Evolutionary conservation across 2,113 vertebrate species (phyloP), one percentile per base, ranked within the genome.

Genomic region (Abramis brama): DNA sequence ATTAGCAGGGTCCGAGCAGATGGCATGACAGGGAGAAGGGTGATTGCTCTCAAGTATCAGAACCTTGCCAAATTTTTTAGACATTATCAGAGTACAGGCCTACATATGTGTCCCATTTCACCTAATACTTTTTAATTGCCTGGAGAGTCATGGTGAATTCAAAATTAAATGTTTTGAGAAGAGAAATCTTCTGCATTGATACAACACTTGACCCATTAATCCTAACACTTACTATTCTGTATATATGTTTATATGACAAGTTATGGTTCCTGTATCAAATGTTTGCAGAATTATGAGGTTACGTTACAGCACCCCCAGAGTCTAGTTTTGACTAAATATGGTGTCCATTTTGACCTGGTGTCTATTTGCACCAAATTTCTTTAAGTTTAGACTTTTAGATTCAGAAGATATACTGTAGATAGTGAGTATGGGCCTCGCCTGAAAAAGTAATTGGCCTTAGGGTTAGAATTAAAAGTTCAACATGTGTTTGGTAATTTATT

Each of bases 1-100:
- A 74, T 47, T 47, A 74, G 71, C 71, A 47, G 71, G 43, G 23
- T 74, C 71, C 23, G n/a, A 47, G 71, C n/a, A 74, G 43, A 47
- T 74, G 71, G 71, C 23, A 45, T 25, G 45, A 74, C 12, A 47
- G 1, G 23, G 23, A 74, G 70, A 73, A 45, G 39, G 70, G 23
- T 73, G 70, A 45, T 45, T 45, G 70, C 70, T n/a, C 71, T 47
- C 71, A 74, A 74, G n/a, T 47, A 25, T 47, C 39, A 74, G 23
- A 47, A 47, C 43, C 43, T 47, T 47, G 39, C 39, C 71, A 47
- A 47, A 25, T 47, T 74, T 47, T 23, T 39, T 74, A n/a, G 23
- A 74, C 2, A 45, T 47, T 74, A 23, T 25, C 23, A 45, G 70
- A 45, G 21, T n/a, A 74, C 12, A 47, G 5, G n/a, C 71, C 12